Conservation (phyloP, 2,888 invertebrate genomes). For the Drosophila maculinotata region DNA sequence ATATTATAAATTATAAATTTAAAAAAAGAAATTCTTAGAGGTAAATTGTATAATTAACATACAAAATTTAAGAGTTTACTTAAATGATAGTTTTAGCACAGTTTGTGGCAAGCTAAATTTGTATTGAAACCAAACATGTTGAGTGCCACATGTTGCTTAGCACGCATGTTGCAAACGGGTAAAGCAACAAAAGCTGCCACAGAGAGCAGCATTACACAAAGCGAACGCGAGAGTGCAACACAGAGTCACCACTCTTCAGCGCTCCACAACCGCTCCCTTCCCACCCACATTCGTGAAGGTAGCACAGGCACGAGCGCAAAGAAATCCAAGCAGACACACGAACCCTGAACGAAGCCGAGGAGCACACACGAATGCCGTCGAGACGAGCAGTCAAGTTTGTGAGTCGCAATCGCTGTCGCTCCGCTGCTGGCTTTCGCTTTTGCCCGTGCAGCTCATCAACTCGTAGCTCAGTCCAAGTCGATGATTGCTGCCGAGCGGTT, state of each 20-base stretch:
- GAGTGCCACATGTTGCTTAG: conserved; percentile 51
- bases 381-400: conserved; percentile 8
- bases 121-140: conserved; percentile 8
- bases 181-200: conserved; percentile 52
- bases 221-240: conserved; percentile 15
- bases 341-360: conserved; percentile 10
- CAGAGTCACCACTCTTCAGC: conserved; percentile 29
- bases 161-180: conserved; percentile 57
- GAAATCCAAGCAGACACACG: conserved; percentile 15
- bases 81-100: too few species aligned
- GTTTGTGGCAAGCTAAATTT: background rate
- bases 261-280: conserved; percentile 1
- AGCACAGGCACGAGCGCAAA: background rate
- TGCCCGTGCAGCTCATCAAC: conserved; percentile 37
- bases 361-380: conserved; percentile 13
- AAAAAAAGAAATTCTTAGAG: too few species aligned
- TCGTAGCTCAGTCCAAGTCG: conserved; percentile 82
- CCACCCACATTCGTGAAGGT: background rate
- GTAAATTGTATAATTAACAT: too few species aligned
- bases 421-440: conserved; percentile 41
- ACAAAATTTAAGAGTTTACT: too few species aligned
- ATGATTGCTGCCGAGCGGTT: conserved; percentile 84
- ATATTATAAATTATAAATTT: too few species aligned
- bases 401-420: conserved; percentile 27
- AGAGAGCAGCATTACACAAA: conserved; percentile 3